phyloP scores from a whole-genome alignment of 2,888 invertebrate genomes.

The Ennomos erosarius region DNA sequence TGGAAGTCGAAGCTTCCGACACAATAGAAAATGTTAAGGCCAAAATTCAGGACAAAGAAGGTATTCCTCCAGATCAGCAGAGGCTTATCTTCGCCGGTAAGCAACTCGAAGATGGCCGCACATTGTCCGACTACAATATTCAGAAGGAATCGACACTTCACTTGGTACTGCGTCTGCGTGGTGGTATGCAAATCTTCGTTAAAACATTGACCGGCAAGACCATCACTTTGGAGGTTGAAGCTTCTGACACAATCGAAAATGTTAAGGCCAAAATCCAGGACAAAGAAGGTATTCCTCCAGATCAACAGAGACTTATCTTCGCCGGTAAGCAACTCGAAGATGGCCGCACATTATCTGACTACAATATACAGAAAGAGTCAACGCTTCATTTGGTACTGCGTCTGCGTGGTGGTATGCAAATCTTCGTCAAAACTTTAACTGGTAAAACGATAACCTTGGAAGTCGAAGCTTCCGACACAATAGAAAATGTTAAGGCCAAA shows the following conservation, averaged over 20 bases:
- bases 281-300: slow-evolving; percentile 41
- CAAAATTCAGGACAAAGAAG: slow-evolving; percentile 42
- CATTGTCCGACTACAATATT: slow-evolving; percentile 39
- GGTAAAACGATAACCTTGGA: slow-evolving; percentile 39
- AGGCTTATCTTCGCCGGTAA: slow-evolving; percentile 40
- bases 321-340: slow-evolving; percentile 42
- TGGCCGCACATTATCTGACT: slow-evolving; percentile 38
- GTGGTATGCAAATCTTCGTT: slow-evolving; percentile 44
- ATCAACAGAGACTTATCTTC: slow-evolving; percentile 40
- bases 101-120: slow-evolving; percentile 40
- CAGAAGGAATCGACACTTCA: slow-evolving; percentile 41
- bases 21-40: slow-evolving; percentile 42
- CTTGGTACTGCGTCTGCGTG: slow-evolving; percentile 39
- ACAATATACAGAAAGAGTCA: slow-evolving; percentile 42
- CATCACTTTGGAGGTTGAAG: slow-evolving; percentile 38
- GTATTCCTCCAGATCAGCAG: slow-evolving; percentile 42
- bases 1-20: slow-evolving; percentile 38
- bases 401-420: slow-evolving; percentile 43
- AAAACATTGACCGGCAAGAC: slow-evolving; percentile 40
- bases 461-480: slow-evolving; percentile 39
- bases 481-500: slow-evolving; percentile 40
- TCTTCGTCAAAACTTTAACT: slow-evolving; percentile 40
- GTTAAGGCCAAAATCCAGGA: slow-evolving; percentile 41
- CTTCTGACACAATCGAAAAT: slow-evolving; percentile 38
- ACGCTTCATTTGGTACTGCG: slow-evolving; percentile 39